Percentiles rank a stretch among this genome's conserved stretches.
Conservation (phyloP, 2,888 invertebrate genomes). For the Dichetophora obliterata region DNA sequence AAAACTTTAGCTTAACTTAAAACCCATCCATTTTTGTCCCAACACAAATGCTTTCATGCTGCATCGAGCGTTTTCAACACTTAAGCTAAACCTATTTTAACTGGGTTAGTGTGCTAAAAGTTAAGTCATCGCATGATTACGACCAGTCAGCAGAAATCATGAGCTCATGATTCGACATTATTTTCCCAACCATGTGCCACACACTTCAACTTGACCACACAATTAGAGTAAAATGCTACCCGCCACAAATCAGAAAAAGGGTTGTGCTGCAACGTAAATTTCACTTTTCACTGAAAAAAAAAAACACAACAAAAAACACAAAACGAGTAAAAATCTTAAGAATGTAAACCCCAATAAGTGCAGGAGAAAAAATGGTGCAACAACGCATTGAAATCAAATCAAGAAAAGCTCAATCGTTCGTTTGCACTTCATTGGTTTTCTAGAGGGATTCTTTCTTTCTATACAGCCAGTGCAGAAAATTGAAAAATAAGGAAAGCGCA, state of each 20-base stretch:
- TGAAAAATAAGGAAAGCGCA: neutral
- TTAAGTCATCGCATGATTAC: neutral
- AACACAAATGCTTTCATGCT: too few relatives aligned
- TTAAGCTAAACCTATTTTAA: neutral
- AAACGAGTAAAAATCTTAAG: neutral
- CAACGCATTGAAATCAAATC: constrained; percentile 21
- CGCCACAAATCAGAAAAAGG: neutral
- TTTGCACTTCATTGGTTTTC: constrained; percentile 34
- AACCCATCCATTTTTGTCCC: too few relatives aligned
- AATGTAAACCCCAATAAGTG: neutral
- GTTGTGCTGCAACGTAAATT: neutral
- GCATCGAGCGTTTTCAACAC: neutral
- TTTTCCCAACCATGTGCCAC: neutral
- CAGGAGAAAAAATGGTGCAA: neutral
- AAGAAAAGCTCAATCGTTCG: constrained; percentile 33
- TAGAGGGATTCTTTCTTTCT: neutral
- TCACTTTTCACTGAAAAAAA: neutral
- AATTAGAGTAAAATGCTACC: neutral
- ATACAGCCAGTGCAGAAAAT: neutral
- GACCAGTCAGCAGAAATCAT: neutral
- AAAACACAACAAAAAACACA: neutral
- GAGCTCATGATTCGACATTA: neutral
- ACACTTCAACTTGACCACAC: constrained; percentile 16
- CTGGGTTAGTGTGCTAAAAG: neutral
- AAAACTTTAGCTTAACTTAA: too few relatives aligned